phyloP scores from a whole-genome alignment of 2,113 vertebrate species.

The Gallinago undulata region DNA sequence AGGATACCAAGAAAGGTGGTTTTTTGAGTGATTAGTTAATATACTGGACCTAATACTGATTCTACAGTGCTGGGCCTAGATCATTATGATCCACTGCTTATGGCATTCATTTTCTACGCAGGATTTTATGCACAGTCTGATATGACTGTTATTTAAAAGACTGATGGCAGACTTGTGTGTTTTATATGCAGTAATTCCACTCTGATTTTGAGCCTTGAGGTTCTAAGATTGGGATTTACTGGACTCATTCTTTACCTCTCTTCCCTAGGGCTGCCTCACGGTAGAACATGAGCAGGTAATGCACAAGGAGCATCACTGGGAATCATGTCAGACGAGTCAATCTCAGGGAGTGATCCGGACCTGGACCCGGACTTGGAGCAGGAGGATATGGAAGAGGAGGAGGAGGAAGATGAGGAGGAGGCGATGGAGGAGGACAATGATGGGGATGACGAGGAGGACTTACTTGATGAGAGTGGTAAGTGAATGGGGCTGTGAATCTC shows the following conservation, averaged over 20 bases:
- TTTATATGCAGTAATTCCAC: background rate
- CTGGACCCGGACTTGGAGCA: constrained; percentile 93
- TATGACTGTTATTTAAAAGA: background rate
- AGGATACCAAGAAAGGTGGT: background rate
- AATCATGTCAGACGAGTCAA: constrained; percentile 97
- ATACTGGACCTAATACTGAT: background rate
- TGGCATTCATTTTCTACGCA: background rate
- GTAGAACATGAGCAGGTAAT: constrained; percentile 92
- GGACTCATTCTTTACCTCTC: background rate
- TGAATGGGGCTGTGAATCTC: background rate
- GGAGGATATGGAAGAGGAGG: constrained; percentile 89
- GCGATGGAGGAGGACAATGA: constrained; percentile 81
- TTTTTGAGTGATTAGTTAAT: background rate
- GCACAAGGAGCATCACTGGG: constrained; percentile 84
- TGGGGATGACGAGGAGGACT: constrained; percentile 84
- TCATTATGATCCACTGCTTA: background rate
- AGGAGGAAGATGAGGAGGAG: constrained; percentile 87
- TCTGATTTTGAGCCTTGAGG: background rate
- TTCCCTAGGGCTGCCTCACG: constrained; percentile 60
- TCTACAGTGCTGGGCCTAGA: background rate
- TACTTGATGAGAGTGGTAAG: constrained; percentile 84
- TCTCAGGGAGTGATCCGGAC: constrained; percentile 98
- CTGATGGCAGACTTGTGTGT: background rate
- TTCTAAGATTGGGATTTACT: background rate
- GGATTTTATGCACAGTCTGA: background rate